Conservation (phyloP, 2,888 invertebrate genomes). For the Arctia plantaginis region DNA sequence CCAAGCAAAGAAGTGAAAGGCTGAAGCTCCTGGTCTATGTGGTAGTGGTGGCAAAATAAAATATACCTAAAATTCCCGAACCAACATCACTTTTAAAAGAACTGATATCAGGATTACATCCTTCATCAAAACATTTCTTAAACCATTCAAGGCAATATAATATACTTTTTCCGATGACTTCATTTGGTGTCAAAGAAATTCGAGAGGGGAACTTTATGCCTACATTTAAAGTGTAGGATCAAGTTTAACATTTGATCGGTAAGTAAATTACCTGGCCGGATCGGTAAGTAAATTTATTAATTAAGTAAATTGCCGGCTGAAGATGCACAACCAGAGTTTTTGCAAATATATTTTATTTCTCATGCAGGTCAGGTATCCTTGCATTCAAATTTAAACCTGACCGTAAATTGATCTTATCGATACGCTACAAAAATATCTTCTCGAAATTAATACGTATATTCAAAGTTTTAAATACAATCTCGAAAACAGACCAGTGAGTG, state of each 20-base stretch:
- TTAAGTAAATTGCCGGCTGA: neutral
- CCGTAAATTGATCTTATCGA: slow-evolving; percentile 33
- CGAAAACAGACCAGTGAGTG: slow-evolving; percentile 24
- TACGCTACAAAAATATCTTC: slow-evolving; percentile 30
- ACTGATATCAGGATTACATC: slow-evolving; percentile 19
- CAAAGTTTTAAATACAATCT: slow-evolving; percentile 1
- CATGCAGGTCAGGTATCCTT: slow-evolving; percentile 31
- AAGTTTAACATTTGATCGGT: slow-evolving; percentile 2
- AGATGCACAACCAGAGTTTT: slow-evolving; percentile 5
- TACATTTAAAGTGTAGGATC: slow-evolving; percentile 1
- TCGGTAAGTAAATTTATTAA: no score
- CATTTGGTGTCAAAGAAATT: neutral
- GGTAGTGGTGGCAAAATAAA: slow-evolving; percentile 41
- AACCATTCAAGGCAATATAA: neutral
- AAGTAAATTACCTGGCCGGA: slow-evolving; percentile 2
- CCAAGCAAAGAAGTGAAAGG: slow-evolving; percentile 33
- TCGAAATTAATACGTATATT: slow-evolving; percentile 11
- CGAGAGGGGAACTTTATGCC: neutral
- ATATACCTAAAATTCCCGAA: slow-evolving; percentile 33
- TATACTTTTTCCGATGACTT: neutral
- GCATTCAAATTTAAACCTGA: slow-evolving; percentile 29
- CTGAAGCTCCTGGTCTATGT: slow-evolving; percentile 43
- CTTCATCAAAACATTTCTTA: neutral
- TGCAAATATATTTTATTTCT: slow-evolving; percentile 21
- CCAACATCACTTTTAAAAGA: slow-evolving; percentile 28